A percentile compares a stretch with the other conserved stretches of the same genome.
These are phyloP conservation scores for Merodon equestris DNA, from an alignment of 2,888 invertebrate species.

Conservation along the genomic window DNA sequence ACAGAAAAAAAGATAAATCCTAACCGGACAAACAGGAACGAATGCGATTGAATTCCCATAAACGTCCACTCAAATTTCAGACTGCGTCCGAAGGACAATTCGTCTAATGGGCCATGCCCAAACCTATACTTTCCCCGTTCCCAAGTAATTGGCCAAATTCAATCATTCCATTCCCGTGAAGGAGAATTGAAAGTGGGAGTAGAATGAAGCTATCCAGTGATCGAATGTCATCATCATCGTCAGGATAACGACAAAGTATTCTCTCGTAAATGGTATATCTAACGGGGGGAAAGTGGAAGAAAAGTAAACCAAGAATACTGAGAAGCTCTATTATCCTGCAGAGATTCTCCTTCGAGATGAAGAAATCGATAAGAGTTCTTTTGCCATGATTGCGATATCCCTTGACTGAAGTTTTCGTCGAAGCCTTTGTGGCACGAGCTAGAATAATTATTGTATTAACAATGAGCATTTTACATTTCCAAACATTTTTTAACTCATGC, in stretches of 20 bases:
- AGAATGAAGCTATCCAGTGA: slow-evolving; percentile 6
- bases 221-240: slow-evolving; percentile 26
- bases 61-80: slow-evolving; percentile 45
- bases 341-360: not conserved
- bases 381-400: too few species aligned
- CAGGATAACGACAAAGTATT: slow-evolving; percentile 36
- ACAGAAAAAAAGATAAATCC: not conserved
- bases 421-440: too few species aligned
- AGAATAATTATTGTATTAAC: too few species aligned
- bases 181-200: not conserved
- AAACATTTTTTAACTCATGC: too few species aligned
- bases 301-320: not conserved
- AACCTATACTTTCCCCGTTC: slow-evolving; percentile 1
- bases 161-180: slow-evolving; percentile 32
- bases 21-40: too few species aligned
- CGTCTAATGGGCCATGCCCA: slow-evolving; percentile 16
- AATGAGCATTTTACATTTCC: too few species aligned
- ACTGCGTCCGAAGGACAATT: slow-evolving; percentile 22
- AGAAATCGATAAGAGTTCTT: too few species aligned
- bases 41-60: slow-evolving; percentile 34
- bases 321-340: not conserved
- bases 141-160: slow-evolving; percentile 49
- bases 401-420: too few species aligned
- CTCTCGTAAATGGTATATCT: slow-evolving; percentile 7
- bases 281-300: slow-evolving; percentile 4